Percentiles rank a stretch among this genome's conserved stretches.
phyloP scores from a whole-genome alignment of 2,797 vertebrate genomes.

The Acipenser transmontanus region DNA sequence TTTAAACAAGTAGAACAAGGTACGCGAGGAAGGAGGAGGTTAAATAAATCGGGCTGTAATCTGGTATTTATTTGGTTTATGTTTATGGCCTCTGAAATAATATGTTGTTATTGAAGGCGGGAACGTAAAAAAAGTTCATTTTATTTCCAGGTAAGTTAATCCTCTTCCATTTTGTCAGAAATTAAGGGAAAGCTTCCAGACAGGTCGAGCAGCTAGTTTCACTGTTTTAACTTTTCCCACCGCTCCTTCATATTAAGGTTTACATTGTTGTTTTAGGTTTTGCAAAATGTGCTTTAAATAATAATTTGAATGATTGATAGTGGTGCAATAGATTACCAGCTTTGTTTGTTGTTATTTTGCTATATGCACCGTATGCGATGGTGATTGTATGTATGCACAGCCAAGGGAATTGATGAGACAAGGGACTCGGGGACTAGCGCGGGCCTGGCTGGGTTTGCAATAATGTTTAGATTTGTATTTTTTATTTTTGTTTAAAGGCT shows the following conservation, averaged over 20 bases:
- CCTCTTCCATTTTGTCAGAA: constrained; percentile 2
- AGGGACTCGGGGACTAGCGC: too few relatives aligned
- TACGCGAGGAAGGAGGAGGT: constrained; percentile 36
- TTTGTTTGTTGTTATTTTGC: neutral
- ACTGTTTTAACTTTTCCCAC: neutral
- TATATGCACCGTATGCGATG: neutral
- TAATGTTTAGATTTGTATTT: too few relatives aligned
- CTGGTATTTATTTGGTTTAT: neutral
- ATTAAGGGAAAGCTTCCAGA: constrained; percentile 19
- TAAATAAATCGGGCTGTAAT: constrained; percentile 17
- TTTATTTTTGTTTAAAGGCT: too few relatives aligned
- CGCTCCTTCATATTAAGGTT: neutral
- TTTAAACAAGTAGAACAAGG: constrained; percentile 49
- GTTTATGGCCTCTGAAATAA: neutral
- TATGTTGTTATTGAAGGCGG: constrained; percentile 49
- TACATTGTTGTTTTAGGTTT: constrained; percentile 17
- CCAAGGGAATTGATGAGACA: too few relatives aligned
- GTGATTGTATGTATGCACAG: too few relatives aligned
- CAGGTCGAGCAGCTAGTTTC: constrained; percentile 1
- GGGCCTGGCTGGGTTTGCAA: too few relatives aligned
- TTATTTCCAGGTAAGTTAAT: constrained; percentile 55
- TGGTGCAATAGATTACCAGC: neutral
- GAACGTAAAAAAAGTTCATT: constrained; percentile 33
- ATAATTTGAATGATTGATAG: too few relatives aligned
- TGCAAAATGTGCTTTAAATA: neutral